These are phyloP conservation scores for Triplophysa tibetana DNA, from an alignment of 2,113 vertebrate genomes.

Conservation along the genomic window DNA sequence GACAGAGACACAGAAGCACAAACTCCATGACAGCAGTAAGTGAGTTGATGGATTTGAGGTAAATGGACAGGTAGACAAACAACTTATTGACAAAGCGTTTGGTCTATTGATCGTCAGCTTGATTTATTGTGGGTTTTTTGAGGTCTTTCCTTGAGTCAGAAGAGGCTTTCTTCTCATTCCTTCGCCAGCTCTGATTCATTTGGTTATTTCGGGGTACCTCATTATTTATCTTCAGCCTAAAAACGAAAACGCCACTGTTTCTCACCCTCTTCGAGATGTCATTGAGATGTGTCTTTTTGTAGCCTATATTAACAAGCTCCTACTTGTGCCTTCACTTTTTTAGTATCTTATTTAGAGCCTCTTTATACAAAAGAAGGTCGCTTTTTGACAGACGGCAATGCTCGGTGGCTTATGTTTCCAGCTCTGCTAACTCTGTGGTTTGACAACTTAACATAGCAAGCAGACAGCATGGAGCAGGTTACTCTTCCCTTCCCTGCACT, in stretches of 20 bases:
- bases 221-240: background rate
- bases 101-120: constrained; percentile 9
- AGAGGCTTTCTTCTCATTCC: constrained; percentile 18
- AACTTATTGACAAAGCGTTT: constrained; percentile 26
- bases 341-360: constrained; percentile 16
- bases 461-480: constrained; percentile 13
- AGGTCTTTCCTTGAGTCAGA: constrained; percentile 2
- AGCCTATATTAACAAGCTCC: constrained; percentile 2
- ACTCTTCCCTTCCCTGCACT: background rate
- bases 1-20: background rate
- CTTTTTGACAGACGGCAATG: constrained; percentile 28
- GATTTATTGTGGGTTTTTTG: constrained; percentile 29
- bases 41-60: constrained; percentile 24
- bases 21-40: background rate
- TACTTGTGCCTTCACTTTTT: constrained; percentile 4
- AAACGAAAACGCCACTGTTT: background rate
- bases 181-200: constrained; percentile 20
- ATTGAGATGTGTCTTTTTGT: background rate
- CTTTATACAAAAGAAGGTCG: constrained; percentile 5
- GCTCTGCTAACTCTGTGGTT: constrained; percentile 7
- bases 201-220: background rate
- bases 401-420: constrained; percentile 19
- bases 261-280: background rate
- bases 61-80: constrained; percentile 42
- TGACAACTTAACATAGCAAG: constrained; percentile 14